Base-by-base conservation (phyloP, 2,888 invertebrate genomes). In the Lacanobia wlatinum region DNA sequence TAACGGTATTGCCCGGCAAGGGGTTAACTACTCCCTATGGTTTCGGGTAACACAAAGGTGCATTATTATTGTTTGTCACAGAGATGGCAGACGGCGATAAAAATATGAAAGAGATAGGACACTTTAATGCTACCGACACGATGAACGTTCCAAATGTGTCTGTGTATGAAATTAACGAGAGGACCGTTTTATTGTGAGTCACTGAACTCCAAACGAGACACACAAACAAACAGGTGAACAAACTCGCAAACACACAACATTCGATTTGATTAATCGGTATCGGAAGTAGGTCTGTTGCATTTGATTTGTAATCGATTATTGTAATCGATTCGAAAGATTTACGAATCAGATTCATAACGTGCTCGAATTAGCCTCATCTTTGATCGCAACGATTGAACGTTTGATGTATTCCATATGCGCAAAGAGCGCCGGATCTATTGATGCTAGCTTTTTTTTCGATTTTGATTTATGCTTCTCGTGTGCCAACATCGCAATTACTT, bases 161-260 rank as follows among this genome's bases (percentile, higher is more conserved):
- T 87, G 83, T 73, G 76, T 66, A 88, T 87, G 76, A 88, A 90
- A 90, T 90, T 88, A 90, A 90, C 85, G 69, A 64, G 86, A 89
- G 84, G 84, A 89, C 90, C 88, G 89, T 88, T 91, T 92, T 90
- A 90, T 90, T 88, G 84, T 82, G 75, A 87, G 90, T 91, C 91
- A 87, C 84, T 90, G 93, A 94, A 92, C 92, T 89, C 85, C 21
- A 70, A n/a, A 76, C 48, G 66, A 80, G 83, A 87, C 87, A 83
- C 83, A 87, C 87, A 85, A 83, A 87, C 87, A 87, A 70, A 73
- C 90, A 92, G 92, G 92, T 93, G 90, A 92, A 92, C 88, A 91
- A 91, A 92, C 90, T 86, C 83, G 66, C 79, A 84, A 83, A 80
- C 82, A 86, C 82, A 87, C 67, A 75, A 84, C 75, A 82, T 80